Base-by-base conservation (phyloP, 2,113 vertebrate genomes). In the Pterocles burchelli region DNA sequence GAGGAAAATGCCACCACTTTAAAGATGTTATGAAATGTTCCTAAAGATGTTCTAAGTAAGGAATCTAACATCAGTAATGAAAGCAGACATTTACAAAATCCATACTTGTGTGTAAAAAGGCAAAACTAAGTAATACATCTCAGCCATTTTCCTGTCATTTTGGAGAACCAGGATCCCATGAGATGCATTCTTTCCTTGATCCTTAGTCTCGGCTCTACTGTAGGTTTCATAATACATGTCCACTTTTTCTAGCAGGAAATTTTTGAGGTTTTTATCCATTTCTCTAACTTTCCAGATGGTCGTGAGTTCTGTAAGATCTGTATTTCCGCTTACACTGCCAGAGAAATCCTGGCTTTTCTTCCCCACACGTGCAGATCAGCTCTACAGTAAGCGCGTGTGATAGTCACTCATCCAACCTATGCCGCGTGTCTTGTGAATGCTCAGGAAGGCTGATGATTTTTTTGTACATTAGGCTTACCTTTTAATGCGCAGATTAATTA, bases 291-390 rank as follows among this genome's bases (percentile, higher is more conserved):
- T 84, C 25, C 63, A 80, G 41, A 61, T 52, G 25, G 26, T 36
- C 24, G 34, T 16, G 76, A 41, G 1, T 76, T 75, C 46, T 83
- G 8, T 41, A 63, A 74, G 31, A 36, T 55, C 33, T 88, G 0
- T 51, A 71, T 85, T 90, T 93, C 89, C 36, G 57, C 36, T 57
- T 66, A 71, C 10, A 4, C 12, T 81, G 34, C 76, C 61, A 89
- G 71, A 86, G 41, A 62, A 88, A 88, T 62, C 13, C 29, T 76
- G 25, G 10, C 5, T 88, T 85, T 86, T 70, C 20, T 55, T 77
- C 43, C 33, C 3, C 15, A 48, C 6, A 21, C 0, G 2, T 18
- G 46, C 1, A 9, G 54, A 70, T 45, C 61, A 48, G 8, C 28
- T 94, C 7, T 77, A 19, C 20, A 17, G 12, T 45, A 29, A 71